Evolutionary conservation across 2,888 invertebrate genomes (phyloP).

Genomic region (Plagiodera versicolora): DNA sequence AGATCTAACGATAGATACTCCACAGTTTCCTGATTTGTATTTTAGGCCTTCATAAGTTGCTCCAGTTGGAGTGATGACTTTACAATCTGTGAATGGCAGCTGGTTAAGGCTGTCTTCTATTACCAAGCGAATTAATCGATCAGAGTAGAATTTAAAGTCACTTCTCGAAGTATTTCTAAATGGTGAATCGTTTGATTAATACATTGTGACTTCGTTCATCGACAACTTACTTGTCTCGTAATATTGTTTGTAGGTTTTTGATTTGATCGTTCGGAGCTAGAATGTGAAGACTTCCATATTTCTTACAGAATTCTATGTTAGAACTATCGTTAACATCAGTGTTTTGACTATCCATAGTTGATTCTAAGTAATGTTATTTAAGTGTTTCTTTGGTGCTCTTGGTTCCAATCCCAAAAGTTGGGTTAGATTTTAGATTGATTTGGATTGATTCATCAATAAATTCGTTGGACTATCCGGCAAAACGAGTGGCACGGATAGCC

Average conservation of each 20-base stretch:
- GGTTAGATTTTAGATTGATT: too few species aligned
- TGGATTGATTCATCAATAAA: too few species aligned
- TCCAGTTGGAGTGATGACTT: constrained; percentile 92
- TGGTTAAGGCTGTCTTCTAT: constrained; percentile 98
- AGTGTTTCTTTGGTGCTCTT: too few species aligned
- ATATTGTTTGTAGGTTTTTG: constrained; percentile 82
- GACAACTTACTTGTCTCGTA: constrained; percentile 78
- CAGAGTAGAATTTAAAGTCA: constrained; percentile 99
- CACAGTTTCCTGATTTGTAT: constrained; percentile 97
- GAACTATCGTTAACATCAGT: constrained; percentile 44
- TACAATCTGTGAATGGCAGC: constrained; percentile 88
- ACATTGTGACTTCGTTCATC: too few species aligned
- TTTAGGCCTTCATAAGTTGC: constrained; percentile 88
- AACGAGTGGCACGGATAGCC: too few species aligned
- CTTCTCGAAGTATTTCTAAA: constrained; percentile 86
- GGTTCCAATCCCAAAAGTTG: too few species aligned
- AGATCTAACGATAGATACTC: constrained; percentile 86
- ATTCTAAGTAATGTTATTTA: too few species aligned
- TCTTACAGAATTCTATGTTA: constrained; percentile 48
- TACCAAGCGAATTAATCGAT: constrained; percentile 93
- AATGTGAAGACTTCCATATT: constrained; percentile 70
- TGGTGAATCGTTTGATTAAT: too few species aligned
- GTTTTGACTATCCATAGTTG: constrained; percentile 54
- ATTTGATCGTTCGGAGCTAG: constrained; percentile 77
- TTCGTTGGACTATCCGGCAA: too few species aligned